These are phyloP conservation scores for Sternarchorhynchus goeldii DNA, from an alignment of 2,797 vertebrate species.

Conservation along the genomic window DNA sequence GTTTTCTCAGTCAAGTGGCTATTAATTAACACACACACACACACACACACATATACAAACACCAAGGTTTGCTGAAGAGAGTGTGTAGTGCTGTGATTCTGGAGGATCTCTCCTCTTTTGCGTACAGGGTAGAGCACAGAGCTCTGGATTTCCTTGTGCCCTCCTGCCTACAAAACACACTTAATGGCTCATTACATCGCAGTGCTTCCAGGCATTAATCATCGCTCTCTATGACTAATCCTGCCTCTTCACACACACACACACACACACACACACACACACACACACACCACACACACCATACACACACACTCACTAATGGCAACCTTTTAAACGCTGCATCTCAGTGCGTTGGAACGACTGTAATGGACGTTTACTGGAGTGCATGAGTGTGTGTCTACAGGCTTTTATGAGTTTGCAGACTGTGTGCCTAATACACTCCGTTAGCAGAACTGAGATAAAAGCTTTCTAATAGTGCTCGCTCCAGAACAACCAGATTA, in stretches of 20 bases:
- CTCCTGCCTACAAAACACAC: slow-evolving; percentile 52
- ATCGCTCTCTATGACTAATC: slow-evolving; percentile 75
- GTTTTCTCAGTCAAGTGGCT: neutral
- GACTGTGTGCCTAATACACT: neutral
- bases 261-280: slow-evolving; percentile 53
- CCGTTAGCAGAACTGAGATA: neutral
- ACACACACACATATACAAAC: neutral
- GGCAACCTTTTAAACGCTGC: slow-evolving; percentile 43
- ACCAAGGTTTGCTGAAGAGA: neutral
- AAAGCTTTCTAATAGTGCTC: slow-evolving; percentile 20
- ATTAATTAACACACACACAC: neutral
- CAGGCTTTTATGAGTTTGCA: slow-evolving; percentile 17
- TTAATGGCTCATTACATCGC: slow-evolving; percentile 56
- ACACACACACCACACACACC: slow-evolving; percentile 65
- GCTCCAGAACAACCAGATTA: neutral
- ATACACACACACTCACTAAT: slow-evolving; percentile 54
- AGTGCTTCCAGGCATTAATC: slow-evolving; percentile 69
- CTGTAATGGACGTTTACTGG: slow-evolving; percentile 41
- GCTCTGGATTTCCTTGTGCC: slow-evolving; percentile 51
- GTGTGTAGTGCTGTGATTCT: slow-evolving; percentile 31
- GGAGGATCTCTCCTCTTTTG: neutral
- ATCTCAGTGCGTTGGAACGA: slow-evolving; percentile 22
- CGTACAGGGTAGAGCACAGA: neutral
- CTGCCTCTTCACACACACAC: slow-evolving; percentile 69
- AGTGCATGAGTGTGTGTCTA: slow-evolving; percentile 4